These are phyloP conservation scores for Globia sparganii DNA, from an alignment of 2,888 invertebrate genomes.

Conservation along the genomic window DNA sequence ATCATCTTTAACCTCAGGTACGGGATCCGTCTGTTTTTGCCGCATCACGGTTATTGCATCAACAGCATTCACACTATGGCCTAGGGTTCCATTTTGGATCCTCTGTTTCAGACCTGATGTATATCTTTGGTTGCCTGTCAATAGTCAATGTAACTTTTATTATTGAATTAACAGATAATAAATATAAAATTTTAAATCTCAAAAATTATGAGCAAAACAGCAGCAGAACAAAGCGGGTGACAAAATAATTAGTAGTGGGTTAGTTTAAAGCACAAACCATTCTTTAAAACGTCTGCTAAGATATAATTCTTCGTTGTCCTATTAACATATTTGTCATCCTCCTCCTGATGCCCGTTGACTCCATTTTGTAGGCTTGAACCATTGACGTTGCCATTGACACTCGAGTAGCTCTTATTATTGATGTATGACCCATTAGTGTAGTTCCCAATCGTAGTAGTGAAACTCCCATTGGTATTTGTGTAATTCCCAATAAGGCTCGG, in stretches of 20 bases:
- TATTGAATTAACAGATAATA: slow-evolving; percentile 8
- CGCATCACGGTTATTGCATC: slow-evolving; percentile 83
- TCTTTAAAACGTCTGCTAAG: slow-evolving; percentile 81
- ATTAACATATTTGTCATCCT: slow-evolving; percentile 74
- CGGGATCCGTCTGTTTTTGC: slow-evolving; percentile 90
- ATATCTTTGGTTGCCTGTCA: slow-evolving; percentile 90
- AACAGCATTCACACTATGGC: slow-evolving; percentile 88
- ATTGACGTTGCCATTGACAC: slow-evolving; percentile 61
- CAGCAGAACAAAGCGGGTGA: slow-evolving; percentile 63
- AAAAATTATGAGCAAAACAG: slow-evolving; percentile 53
- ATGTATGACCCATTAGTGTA: slow-evolving; percentile 72
- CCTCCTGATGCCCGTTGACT: slow-evolving; percentile 74
- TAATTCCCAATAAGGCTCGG: slow-evolving; percentile 60
- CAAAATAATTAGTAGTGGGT: slow-evolving; percentile 80
- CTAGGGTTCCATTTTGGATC: slow-evolving; percentile 90
- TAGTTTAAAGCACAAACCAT: slow-evolving; percentile 87
- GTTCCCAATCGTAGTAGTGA: slow-evolving; percentile 66
- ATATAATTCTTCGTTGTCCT: slow-evolving; percentile 74
- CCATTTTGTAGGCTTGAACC: slow-evolving; percentile 65
- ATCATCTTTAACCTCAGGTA: slow-evolving; percentile 90
- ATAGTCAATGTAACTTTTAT: slow-evolving; percentile 14
- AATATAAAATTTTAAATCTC: slow-evolving; percentile 18
- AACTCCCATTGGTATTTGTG: slow-evolving; percentile 67
- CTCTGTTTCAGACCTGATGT: slow-evolving; percentile 91
- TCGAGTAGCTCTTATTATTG: slow-evolving; percentile 65